These are phyloP conservation scores for Danio albolineatus DNA, from an alignment of 2,797 vertebrate genomes.

Conservation along the genomic window DNA sequence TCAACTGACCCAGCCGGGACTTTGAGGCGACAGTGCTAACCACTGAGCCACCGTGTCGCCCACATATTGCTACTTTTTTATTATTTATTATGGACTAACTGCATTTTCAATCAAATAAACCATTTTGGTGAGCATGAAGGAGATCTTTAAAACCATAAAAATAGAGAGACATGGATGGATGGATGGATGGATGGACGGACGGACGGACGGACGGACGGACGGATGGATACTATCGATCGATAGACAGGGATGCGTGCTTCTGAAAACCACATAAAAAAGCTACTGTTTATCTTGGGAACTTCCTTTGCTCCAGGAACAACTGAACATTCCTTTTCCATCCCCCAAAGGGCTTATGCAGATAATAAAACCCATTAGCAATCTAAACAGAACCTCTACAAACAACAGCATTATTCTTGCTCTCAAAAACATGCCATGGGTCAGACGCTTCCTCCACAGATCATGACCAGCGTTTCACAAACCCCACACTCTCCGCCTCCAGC, in stretches of 20 bases:
- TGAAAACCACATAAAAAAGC: background rate
- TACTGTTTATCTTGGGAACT: conserved; percentile 1
- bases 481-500: background rate
- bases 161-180: too few relatives aligned
- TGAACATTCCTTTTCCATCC: conserved; percentile 7
- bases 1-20: too few relatives aligned
- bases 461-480: background rate
- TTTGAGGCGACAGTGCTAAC: too few relatives aligned
- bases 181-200: too few relatives aligned
- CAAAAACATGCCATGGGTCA: background rate
- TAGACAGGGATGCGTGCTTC: background rate
- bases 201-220: too few relatives aligned
- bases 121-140: too few relatives aligned
- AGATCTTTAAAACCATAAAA: too few relatives aligned
- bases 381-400: conserved; percentile 17
- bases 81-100: too few relatives aligned
- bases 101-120: too few relatives aligned
- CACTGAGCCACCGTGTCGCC: too few relatives aligned
- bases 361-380: background rate
- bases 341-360: background rate
- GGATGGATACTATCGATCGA: too few relatives aligned
- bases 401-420: conserved; percentile 9
- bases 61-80: too few relatives aligned
- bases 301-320: conserved; percentile 19
- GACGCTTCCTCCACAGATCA: conserved; percentile 13